Conservation (phyloP, 2,797 vertebrate genomes). For the Sarcophilus harrisii region DNA sequence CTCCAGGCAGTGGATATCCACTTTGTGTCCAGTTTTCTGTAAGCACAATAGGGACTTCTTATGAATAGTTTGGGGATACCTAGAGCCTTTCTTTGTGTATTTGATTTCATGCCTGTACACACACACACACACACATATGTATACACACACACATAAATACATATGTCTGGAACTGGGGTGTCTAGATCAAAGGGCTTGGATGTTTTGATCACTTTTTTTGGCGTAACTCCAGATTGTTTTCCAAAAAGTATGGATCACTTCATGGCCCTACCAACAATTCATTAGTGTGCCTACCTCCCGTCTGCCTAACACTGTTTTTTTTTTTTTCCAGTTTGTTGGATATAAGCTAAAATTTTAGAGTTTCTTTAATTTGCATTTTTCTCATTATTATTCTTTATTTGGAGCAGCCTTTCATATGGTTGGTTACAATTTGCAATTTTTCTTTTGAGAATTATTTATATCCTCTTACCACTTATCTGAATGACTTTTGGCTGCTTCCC, state of each 20-base stretch:
- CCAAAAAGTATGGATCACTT: background rate
- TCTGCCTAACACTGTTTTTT: background rate
- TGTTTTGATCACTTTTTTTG: background rate
- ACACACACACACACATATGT: background rate
- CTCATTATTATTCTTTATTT: background rate
- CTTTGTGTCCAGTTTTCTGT: background rate
- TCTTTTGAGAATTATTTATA: constrained; percentile 6
- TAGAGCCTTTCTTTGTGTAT: background rate
- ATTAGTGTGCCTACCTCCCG: background rate
- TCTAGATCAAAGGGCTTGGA: background rate
- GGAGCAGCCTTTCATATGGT: background rate
- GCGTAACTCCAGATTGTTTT: background rate
- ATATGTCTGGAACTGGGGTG: background rate
- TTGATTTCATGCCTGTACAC: background rate
- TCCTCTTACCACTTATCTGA: background rate
- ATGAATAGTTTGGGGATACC: background rate
- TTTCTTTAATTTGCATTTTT: background rate
- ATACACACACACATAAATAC: background rate
- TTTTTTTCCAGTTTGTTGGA: background rate
- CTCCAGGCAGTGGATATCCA: background rate
- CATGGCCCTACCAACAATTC: background rate
- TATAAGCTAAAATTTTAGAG: background rate
- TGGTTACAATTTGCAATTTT: background rate
- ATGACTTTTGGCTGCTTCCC: background rate
- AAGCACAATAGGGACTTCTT: background rate